phyloP scores from a whole-genome alignment of 2,797 vertebrate genomes.

The Molossus molossus region DNA sequence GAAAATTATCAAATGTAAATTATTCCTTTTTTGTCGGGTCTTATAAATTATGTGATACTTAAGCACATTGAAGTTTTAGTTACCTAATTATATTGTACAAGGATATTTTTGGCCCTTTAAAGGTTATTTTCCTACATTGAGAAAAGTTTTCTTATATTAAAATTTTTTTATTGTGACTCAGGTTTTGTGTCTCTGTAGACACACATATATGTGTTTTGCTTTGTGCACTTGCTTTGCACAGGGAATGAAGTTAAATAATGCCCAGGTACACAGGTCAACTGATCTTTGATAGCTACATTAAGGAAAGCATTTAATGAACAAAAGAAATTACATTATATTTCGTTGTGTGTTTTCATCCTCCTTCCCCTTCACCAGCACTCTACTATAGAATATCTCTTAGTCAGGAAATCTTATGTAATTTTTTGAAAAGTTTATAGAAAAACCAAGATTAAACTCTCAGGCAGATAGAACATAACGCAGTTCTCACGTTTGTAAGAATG shows the following conservation, averaged over 20 bases:
- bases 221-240: constrained; percentile 42
- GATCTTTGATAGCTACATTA: constrained; percentile 25
- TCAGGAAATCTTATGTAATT: constrained; percentile 32
- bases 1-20: constrained; percentile 72
- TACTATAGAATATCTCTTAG: constrained; percentile 41
- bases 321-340: constrained; percentile 67
- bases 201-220: constrained; percentile 68
- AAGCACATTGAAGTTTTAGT: background rate
- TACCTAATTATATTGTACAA: constrained; percentile 59
- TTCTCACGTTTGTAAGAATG: constrained; percentile 42
- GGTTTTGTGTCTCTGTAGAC: constrained; percentile 81
- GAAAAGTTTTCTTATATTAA: constrained; percentile 76
- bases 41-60: constrained; percentile 69
- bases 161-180: constrained; percentile 83
- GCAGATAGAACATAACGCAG: constrained; percentile 66
- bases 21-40: constrained; percentile 53
- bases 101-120: constrained; percentile 81
- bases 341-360: constrained; percentile 28
- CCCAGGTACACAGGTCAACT: constrained; percentile 26
- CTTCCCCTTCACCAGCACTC: background rate
- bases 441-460: constrained; percentile 76
- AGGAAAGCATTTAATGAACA: constrained; percentile 56
- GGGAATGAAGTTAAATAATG: constrained; percentile 56
- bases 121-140: constrained; percentile 81
- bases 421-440: constrained; percentile 60